Evolutionary conservation across 2,113 vertebrate species (phyloP).

Genomic region (Cyprinodon variegatus): DNA sequence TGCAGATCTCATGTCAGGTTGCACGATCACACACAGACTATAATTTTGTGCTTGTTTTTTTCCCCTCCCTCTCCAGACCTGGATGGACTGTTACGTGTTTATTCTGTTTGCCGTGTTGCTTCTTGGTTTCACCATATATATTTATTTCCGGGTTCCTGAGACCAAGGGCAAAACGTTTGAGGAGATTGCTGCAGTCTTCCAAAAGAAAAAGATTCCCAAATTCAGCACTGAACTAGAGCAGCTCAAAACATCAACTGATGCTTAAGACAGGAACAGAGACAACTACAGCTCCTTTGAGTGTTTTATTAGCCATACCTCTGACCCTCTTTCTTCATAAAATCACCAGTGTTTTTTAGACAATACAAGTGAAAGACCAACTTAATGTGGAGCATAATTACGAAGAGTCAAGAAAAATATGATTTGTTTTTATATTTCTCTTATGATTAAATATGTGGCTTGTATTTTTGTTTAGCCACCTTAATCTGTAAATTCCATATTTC

Average conservation of each 20-base stretch:
- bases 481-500: too few relatives aligned
- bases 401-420: not conserved
- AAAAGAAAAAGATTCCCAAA: conserved; percentile 69
- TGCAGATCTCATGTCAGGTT: not conserved
- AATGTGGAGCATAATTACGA: not conserved
- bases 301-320: too few relatives aligned
- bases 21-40: not conserved
- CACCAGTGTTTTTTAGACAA: not conserved
- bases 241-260: conserved; percentile 77
- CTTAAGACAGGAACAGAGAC: conserved; percentile 59
- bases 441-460: too few relatives aligned
- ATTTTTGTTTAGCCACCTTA: too few relatives aligned
- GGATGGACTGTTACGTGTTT: conserved; percentile 86
- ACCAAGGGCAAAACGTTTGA: conserved; percentile 94
- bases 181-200: conserved; percentile 89
- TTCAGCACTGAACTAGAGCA: conserved; percentile 83
- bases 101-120: conserved; percentile 86
- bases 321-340: too few relatives aligned
- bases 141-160: conserved; percentile 89
- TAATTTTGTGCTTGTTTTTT: not conserved
- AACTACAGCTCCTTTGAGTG: too few relatives aligned
- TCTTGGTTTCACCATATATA: conserved; percentile 85
- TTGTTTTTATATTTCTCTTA: not conserved
- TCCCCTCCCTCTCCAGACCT: conserved; percentile 70
- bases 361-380: not conserved